A percentile compares a stretch with the other conserved stretches of the same genome.
phyloP scores from a whole-genome alignment of 1,140 invertebrate genomes.

The Meloidogyne exigua region DNA sequence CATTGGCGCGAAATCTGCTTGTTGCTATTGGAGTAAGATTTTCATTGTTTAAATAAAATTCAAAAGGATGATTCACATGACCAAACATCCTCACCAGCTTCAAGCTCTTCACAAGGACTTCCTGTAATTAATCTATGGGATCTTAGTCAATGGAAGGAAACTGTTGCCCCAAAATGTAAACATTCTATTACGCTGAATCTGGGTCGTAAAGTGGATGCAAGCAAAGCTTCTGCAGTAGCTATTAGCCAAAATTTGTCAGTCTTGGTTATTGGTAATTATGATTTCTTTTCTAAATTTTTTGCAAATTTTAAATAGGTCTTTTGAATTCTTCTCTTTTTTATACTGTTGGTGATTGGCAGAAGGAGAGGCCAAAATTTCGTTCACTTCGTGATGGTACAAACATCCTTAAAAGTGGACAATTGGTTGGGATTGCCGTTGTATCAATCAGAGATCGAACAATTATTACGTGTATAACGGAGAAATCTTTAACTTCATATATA shows the following conservation, averaged over 20 bases:
- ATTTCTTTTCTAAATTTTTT: neutral
- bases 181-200: slow-evolving; percentile 6
- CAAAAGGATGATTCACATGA: neutral
- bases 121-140: slow-evolving; percentile 14
- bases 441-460: slow-evolving; percentile 8
- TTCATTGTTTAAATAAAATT: neutral
- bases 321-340: slow-evolving; percentile 23
- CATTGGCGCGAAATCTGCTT: slow-evolving; percentile 12
- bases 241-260: slow-evolving; percentile 12
- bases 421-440: slow-evolving; percentile 12
- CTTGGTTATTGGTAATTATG: slow-evolving; percentile 20
- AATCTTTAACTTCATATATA: slow-evolving; percentile 19
- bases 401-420: slow-evolving; percentile 11
- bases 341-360: neutral
- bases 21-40: slow-evolving; percentile 12
- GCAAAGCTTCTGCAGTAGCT: slow-evolving; percentile 8
- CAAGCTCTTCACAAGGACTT: neutral
- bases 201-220: slow-evolving; percentile 12
- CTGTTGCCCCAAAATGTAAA: slow-evolving; percentile 23
- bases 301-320: slow-evolving; percentile 10
- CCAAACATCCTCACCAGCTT: neutral
- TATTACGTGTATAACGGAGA: slow-evolving; percentile 12
- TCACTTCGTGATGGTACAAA: slow-evolving; percentile 16
- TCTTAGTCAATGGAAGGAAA: slow-evolving; percentile 18
- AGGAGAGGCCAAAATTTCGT: slow-evolving; percentile 7